Conservation (phyloP, 1,140 invertebrate genomes). For the Drosophila paulistorum region DNA sequence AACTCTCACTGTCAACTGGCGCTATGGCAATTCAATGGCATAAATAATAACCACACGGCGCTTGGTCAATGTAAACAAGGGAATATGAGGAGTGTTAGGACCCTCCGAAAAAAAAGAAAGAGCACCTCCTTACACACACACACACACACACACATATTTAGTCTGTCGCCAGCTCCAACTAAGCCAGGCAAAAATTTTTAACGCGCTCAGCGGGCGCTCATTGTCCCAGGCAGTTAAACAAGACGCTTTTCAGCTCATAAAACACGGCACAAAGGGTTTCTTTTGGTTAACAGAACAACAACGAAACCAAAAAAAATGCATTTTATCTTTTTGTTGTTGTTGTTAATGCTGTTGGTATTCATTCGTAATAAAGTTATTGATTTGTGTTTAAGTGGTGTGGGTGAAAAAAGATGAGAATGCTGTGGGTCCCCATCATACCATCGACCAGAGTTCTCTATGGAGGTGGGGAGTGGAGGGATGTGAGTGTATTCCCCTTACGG, state of each 20-base stretch:
- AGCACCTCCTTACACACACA: conserved; percentile 24
- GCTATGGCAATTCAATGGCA: conserved; percentile 57
- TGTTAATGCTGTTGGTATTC: conserved; percentile 30
- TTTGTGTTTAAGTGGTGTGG: conserved; percentile 78
- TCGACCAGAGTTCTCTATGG: not conserved
- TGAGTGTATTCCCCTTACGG: conserved; percentile 38
- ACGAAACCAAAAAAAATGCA: not conserved
- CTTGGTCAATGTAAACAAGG: conserved; percentile 46
- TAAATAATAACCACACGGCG: conserved; percentile 69
- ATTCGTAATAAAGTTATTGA: conserved; percentile 78
- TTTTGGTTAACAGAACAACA: not conserved
- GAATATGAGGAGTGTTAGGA: not conserved
- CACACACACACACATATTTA: not conserved
- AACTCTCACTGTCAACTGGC: conserved; percentile 67
- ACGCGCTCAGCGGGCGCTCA: conserved; percentile 73
- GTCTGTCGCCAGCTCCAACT: conserved; percentile 40
- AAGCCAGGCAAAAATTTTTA: conserved; percentile 75
- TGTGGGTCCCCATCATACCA: conserved; percentile 35
- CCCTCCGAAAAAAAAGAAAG: conserved; percentile 5
- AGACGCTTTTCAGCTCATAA: conserved; percentile 80
- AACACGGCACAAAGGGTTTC: conserved; percentile 54
- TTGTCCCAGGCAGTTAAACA: conserved; percentile 76
- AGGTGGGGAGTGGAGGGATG: not conserved
- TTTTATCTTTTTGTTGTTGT: not conserved
- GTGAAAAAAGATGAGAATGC: conserved; percentile 43